A percentile compares a stretch with the other conserved stretches of the same genome.
These are phyloP conservation scores for Torymus auratus DNA, from an alignment of 2,888 invertebrate species.

Conservation along the genomic window DNA sequence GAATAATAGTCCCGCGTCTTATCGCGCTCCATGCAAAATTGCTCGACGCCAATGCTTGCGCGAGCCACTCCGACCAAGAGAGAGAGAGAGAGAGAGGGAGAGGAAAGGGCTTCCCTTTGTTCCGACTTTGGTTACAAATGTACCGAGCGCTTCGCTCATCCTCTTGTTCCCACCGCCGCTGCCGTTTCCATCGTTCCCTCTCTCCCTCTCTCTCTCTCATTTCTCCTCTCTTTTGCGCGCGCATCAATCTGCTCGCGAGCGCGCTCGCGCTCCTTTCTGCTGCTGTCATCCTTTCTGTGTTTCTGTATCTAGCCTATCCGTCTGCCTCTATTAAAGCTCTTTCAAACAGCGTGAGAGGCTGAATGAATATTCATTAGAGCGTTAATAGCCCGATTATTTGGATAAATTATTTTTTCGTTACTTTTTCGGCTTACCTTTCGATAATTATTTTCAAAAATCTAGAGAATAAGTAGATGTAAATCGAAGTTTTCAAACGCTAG, in stretches of 20 bases:
- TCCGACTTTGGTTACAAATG: conserved; percentile 70
- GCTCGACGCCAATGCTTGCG: conserved; percentile 5
- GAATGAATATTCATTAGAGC: too few relatives aligned
- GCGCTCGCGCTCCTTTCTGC: conserved; percentile 26
- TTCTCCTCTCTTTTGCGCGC: conserved; percentile 27
- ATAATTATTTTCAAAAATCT: too few relatives aligned
- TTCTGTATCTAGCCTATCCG: neutral
- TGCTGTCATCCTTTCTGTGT: conserved; percentile 41
- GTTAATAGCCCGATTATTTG: too few relatives aligned
- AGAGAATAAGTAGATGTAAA: too few relatives aligned
- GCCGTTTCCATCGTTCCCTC: conserved; percentile 45
- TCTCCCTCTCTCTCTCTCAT: conserved; percentile 38
- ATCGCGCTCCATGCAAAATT: conserved; percentile 42
- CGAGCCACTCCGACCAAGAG: conserved; percentile 6
- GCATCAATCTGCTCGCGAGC: conserved; percentile 41
- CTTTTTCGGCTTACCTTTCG: too few relatives aligned
- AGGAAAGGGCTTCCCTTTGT: conserved; percentile 65
- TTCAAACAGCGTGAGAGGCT: neutral
- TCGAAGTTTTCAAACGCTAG: too few relatives aligned
- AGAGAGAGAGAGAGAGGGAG: conserved; percentile 8
- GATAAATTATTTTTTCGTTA: too few relatives aligned
- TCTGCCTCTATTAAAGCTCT: neutral
- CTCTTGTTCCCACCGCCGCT: conserved; percentile 57
- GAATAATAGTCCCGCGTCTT: conserved; percentile 40
- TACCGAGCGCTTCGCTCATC: conserved; percentile 59